Evolutionary conservation across 2,888 invertebrate species (phyloP).

Genomic region (Diachrysia chrysitis): DNA sequence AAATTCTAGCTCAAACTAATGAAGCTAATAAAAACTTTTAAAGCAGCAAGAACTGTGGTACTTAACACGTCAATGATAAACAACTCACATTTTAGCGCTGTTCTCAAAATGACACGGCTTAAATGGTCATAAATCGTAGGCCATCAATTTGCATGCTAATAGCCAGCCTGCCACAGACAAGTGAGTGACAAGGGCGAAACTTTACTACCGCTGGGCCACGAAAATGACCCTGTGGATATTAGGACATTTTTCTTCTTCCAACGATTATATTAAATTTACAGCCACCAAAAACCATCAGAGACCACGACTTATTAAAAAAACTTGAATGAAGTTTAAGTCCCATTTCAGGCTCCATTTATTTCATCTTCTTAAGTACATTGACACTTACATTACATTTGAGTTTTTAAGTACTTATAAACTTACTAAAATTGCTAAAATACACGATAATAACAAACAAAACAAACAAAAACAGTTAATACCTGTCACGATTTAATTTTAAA

Average conservation of each 20-base stretch:
- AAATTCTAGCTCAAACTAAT: too few species aligned
- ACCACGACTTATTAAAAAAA: conserved; percentile 65
- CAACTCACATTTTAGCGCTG: conserved; percentile 8
- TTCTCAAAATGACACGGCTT: conserved; percentile 45
- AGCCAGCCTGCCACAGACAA: conserved; percentile 73
- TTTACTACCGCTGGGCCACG: conserved; percentile 68
- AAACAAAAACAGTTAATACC: conserved; percentile 4
- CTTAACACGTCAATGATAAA: conserved; percentile 17
- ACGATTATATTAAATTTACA: conserved; percentile 77
- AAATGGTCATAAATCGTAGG: conserved; percentile 67
- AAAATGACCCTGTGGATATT: conserved; percentile 77
- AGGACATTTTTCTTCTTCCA: conserved; percentile 78
- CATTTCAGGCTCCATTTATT: conserved; percentile 63
- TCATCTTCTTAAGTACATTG: conserved; percentile 39
- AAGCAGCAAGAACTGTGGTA: too few species aligned
- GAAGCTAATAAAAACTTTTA: too few species aligned
- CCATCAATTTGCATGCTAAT: conserved; percentile 86
- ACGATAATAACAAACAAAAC: not conserved
- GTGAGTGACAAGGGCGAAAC: conserved; percentile 81
- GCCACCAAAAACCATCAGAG: conserved; percentile 64
- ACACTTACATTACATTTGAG: conserved; percentile 19
- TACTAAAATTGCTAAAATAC: not conserved
- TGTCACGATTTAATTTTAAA: conserved; percentile 11
- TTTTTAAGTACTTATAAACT: not conserved
- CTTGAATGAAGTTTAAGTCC: conserved; percentile 63